Base-by-base conservation (phyloP, 30 jellyfish, hydroid and myxozoan species). In the Calvadosia cruxmelitensis region DNA sequence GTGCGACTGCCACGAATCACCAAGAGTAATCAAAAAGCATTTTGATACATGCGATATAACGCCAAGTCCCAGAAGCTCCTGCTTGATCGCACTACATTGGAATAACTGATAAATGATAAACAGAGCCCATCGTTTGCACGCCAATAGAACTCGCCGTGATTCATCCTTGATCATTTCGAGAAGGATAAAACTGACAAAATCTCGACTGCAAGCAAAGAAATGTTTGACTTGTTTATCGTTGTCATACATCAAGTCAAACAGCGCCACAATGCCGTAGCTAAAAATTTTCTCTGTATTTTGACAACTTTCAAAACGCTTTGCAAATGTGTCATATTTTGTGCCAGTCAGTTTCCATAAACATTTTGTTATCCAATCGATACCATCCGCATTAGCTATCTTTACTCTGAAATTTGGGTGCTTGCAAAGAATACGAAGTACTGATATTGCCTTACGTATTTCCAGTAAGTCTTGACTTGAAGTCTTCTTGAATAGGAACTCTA, bases 1-100 rank as follows among this genome's bases (percentile, higher is more conserved):
- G 25, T 73, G 80, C 31, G 92, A 76, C 66, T 69, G 83, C 88
- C 86, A 72, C 5, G 80, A 32, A 71, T 84, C 95, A 3, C 95
- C 89, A 26, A 75, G 30, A 0, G 88, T 77, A 57, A 66, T 62
- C 48, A 84, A 49, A 34, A 84, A 72, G 63, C 96, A 85, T 24
- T 68, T 33, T 25, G 92, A 49, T 5, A 74, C 68, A 24, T 82
- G 64, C 27, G 72, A 69, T 0, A 85, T 79, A 63, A 85, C 72
- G 13, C 93, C 96, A 70, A 77, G 78, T 16, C 84, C 69, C 3
- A 87, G 80, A 20, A 85, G 73, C 63, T 80, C 66, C 64, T 69
- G 62, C 33, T 85, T 64, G 70, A 85, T 62, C 27, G 62, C 30
- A 29, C 61, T 33, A 2, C 75, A 63, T 62, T 77, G 89, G 49